These are phyloP conservation scores for Acyrthosiphon pisum DNA, from an alignment of 1,140 invertebrate genomes.

Conservation along the genomic window DNA sequence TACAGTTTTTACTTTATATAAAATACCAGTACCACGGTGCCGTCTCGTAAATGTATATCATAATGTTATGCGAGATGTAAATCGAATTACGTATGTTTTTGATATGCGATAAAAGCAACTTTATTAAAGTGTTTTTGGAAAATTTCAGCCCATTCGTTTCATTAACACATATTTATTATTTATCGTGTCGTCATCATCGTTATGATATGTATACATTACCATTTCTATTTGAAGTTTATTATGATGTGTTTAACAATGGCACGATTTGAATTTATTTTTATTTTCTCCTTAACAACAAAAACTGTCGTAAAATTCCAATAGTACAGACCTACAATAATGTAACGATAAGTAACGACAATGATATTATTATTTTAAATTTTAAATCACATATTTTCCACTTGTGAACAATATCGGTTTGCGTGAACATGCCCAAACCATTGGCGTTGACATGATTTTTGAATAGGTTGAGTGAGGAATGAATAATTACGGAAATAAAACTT, in stretches of 20 bases:
- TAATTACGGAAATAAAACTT: background rate
- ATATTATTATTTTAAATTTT: background rate
- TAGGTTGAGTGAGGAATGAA: background rate
- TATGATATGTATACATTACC: background rate
- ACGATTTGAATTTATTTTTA: background rate
- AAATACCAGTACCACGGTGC: background rate
- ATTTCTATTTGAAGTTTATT: background rate
- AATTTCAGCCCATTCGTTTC: slow-evolving; percentile 29
- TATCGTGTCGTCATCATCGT: background rate
- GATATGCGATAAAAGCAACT: slow-evolving; percentile 24
- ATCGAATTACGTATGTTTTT: slow-evolving; percentile 37
- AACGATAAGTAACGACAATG: background rate
- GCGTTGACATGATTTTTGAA: background rate
- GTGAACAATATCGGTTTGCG: background rate
- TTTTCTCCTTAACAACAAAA: background rate
- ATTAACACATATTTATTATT: slow-evolving; percentile 30
- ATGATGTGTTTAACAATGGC: background rate
- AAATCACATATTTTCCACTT: background rate
- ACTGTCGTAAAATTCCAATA: background rate
- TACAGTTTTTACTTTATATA: background rate
- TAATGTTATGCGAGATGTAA: background rate
- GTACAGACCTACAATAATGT: background rate
- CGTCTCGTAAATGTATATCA: background rate
- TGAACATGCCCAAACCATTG: background rate
- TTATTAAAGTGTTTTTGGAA: slow-evolving; percentile 36